Percentiles rank a stretch among this genome's conserved stretches.
These are phyloP conservation scores for Ceramica pisi DNA, from an alignment of 2,888 invertebrate genomes.

Conservation along the genomic window DNA sequence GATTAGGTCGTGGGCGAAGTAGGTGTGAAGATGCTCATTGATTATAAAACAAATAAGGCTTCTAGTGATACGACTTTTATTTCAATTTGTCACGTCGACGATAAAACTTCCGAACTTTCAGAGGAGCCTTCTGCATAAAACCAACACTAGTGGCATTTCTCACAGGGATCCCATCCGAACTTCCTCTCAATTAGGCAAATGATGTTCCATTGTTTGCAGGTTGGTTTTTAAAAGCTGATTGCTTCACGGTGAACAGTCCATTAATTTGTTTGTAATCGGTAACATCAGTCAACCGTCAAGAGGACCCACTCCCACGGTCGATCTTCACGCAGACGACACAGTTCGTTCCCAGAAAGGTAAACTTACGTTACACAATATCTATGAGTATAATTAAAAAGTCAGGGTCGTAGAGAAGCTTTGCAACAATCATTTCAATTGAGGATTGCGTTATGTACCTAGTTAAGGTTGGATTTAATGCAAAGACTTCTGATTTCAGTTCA, in stretches of 20 bases:
- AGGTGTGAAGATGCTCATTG: slow-evolving; percentile 75
- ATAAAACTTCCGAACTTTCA: slow-evolving; percentile 58
- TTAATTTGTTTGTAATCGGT: slow-evolving; percentile 86
- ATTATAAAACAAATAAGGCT: slow-evolving; percentile 69
- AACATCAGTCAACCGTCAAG: slow-evolving; percentile 88
- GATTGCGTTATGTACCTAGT: slow-evolving; percentile 61
- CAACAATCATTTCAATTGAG: slow-evolving; percentile 67
- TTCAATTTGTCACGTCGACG: slow-evolving; percentile 50
- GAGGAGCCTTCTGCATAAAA: slow-evolving; percentile 59
- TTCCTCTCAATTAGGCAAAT: slow-evolving; percentile 74
- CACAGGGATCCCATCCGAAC: slow-evolving; percentile 52
- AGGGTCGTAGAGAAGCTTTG: slow-evolving; percentile 67
- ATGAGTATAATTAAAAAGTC: slow-evolving; percentile 75
- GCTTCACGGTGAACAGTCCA: slow-evolving; percentile 76
- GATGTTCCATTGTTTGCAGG: slow-evolving; percentile 70
- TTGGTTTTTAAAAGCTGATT: slow-evolving; percentile 70
- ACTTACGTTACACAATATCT: slow-evolving; percentile 74
- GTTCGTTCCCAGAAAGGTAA: slow-evolving; percentile 76
- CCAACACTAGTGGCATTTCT: slow-evolving; percentile 60
- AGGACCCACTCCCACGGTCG: slow-evolving; percentile 83
- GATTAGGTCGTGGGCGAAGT: slow-evolving; percentile 72
- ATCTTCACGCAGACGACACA: slow-evolving; percentile 74
- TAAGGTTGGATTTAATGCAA: slow-evolving; percentile 62
- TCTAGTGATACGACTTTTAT: slow-evolving; percentile 67
- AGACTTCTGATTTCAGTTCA: slow-evolving; percentile 70